Base-by-base conservation (phyloP, 2,888 invertebrate species). In the Lymantria monacha region DNA sequence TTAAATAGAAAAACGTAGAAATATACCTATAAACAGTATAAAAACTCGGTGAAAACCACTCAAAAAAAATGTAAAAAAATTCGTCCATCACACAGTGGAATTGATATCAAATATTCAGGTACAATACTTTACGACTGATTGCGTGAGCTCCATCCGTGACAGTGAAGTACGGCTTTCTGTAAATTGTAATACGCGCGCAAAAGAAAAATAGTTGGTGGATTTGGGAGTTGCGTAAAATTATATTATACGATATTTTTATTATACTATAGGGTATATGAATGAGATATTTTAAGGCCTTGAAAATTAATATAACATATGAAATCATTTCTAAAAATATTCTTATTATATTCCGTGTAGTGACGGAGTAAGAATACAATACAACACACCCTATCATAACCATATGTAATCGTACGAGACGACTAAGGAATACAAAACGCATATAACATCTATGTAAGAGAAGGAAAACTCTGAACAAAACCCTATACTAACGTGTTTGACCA, bases 41-140 rank as follows among this genome's bases (percentile, higher is more conserved):
- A 5, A 8, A 9, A 33, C 33, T 33, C 33, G 10, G 1, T 9
- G 5, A n/a, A 33, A 33, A 33, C 33, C 33, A 33, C 33, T 33
- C 33, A 33, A 33, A 33, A 33, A n/a, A 22, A 10, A 1, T 33
- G 33, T 33, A 33, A 9, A 10, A n/a, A 33, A 33, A 33, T 33
- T 33, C 9, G 33, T 33, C 33, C 33, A 33, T 33, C 51, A 51
- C 46, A 49, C 44, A 42, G 42, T 31, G 53, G 38, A 57, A 53
- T 55, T 15, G 47, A 45, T 49, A 69, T 77, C 69, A 76, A 77
- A 72, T 70, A 76, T 77, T 70, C 66, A 77, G 50, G 37, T 44
- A 54, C 69, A 75, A 75, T 76, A 70, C 73, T 62, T 70, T 70
- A 59, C 70, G 62, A 75, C 57, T 63, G 72, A 76, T 74, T 70